Evolutionary conservation across 2,888 invertebrate genomes (phyloP), one percentile per base, ranked within the genome.

Genomic region (Oscheius sp.): DNA sequence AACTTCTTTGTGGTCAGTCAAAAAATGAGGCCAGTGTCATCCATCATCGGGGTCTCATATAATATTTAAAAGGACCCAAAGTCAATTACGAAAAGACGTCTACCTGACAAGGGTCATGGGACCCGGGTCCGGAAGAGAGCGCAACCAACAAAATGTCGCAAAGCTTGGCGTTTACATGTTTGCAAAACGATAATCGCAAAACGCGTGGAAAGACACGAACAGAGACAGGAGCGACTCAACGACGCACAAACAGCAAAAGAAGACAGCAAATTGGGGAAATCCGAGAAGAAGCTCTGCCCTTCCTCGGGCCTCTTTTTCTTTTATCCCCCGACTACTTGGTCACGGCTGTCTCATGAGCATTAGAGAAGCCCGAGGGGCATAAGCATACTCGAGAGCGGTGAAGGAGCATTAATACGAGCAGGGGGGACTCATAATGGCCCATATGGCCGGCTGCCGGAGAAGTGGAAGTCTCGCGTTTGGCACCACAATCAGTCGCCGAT

Each of bases 401-500:
- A 27, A 66, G 66, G 66, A 49, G 66, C 52, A 66, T 66, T 66
- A 66, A 66, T 66, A 66, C 49, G 66, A 66, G 49, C 29, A 49
- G 49, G 49, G n/a, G 43, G 49, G 52, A 25, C 66, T 35, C 35
- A 66, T 66, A 66, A 66, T 66, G 66, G 49, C 66, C n/a, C 66
- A 66, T 49, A 66, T 66, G 66, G 61, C 66, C 52, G 66, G 12
- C 18, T 5, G 27, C 16, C 45, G 63, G 2, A n/a, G n/a, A n/a
- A 35, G 5, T 35, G 35, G 35, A 35, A 35, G 35, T 35, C 35
- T 35, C 45, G 18, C 27, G 29, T 29, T 58, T 23, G 23, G 18
- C 35, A 35, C 23, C 52, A 66, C 66, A 66, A 52, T 66, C 66
- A 66, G 66, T n/a, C 35, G 66, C 52, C 46, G 49, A 66, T 61